phyloP scores from a whole-genome alignment of 2,888 invertebrate genomes.

The Nebria salina region DNA sequence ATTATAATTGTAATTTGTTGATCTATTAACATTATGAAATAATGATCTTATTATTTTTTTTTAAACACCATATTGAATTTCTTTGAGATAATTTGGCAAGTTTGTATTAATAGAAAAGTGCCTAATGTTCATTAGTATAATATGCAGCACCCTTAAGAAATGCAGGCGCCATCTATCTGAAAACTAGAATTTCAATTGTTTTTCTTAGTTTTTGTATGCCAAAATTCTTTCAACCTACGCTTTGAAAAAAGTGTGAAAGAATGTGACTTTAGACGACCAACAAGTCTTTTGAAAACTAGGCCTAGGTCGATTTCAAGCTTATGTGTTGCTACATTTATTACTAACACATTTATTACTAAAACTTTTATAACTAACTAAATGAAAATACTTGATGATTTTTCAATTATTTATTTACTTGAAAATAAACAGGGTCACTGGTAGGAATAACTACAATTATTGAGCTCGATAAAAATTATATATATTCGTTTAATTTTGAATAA shows the following conservation, averaged over 20 bases:
- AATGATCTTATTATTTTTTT: background rate
- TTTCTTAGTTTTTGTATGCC: constrained; percentile 25
- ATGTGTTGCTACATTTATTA: constrained; percentile 24
- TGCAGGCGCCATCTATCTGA: constrained; percentile 30
- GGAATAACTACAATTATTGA: background rate
- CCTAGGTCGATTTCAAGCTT: constrained; percentile 41
- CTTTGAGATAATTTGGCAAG: background rate
- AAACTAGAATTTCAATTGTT: constrained; percentile 32
- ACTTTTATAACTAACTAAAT: background rate
- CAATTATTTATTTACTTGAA: background rate
- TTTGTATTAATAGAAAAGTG: too few species aligned
- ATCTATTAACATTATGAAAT: background rate
- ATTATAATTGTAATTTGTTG: background rate
- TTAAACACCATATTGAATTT: background rate
- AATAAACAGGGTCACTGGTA: background rate
- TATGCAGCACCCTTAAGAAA: background rate
- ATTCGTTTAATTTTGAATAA: too few species aligned
- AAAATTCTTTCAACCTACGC: constrained; percentile 36
- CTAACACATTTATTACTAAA: constrained; percentile 18
- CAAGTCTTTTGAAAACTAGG: constrained; percentile 28
- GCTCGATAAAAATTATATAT: background rate
- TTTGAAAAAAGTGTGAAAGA: constrained; percentile 21
- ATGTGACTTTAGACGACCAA: constrained; percentile 16
- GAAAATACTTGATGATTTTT: background rate
- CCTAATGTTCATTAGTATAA: too few species aligned